Evolutionary conservation across 2,888 invertebrate species (phyloP), one percentile per base, ranked within the genome.

Genomic region (Agrotis puta): DNA sequence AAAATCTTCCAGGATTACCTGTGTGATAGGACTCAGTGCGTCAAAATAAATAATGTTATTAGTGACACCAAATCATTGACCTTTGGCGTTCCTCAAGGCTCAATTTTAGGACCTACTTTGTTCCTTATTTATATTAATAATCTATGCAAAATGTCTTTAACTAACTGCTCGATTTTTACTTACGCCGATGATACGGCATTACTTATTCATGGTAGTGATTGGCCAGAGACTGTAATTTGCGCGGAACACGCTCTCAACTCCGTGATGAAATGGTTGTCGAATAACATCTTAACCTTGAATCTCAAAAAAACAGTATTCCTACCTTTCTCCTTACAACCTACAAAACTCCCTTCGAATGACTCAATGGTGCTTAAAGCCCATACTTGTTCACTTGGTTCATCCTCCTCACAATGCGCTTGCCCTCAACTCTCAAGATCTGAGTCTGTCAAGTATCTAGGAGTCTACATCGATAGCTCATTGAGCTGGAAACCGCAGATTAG

Each of bases 151-250:
- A 56, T 65, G 47, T 48, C 64, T 20, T 64, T 4, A n/a, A n/a
- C n/a, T n/a, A n/a, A n/a, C n/a, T n/a, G n/a, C n/a, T n/a, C n/a
- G n/a, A n/a, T n/a, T n/a, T 64, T 27, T 47, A 56, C 64, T 3
- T 64, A 47, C 18, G 64, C 54, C 13, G 58, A 51, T 66, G 58
- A 64, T 22, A 66, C 66, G 5, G 45, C 66, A 3, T 14, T 64
- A 2, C 7, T 65, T 6, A 6, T 43, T 18, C 39, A 47, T 18
- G 48, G 64, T 24, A 27, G 24, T 6, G 27, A 45, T 16, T 57
- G 64, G 64, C n/a, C 51, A 2, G 65, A 56, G 20, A 54, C 54
- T 11, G 16, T 48, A 16, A 48, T 45, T 14, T 24, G 57, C 39
- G 59, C 53, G 14, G 53, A 67, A 53, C 59, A 18, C 14, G 51